phyloP scores from a whole-genome alignment of 1,140 invertebrate species.

The Drosophila paulistorum region DNA sequence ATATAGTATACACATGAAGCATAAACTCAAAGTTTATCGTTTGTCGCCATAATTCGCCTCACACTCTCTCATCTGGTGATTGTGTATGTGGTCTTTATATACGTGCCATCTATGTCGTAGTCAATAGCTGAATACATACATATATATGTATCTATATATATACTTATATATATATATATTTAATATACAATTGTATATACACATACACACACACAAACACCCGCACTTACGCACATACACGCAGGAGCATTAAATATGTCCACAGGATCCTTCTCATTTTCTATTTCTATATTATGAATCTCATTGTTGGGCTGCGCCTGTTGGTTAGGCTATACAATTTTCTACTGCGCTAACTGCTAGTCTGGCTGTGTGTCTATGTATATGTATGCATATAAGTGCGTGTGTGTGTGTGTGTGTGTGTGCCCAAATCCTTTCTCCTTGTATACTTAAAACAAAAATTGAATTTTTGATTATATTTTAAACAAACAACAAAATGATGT shows the following conservation, averaged over 20 bases:
- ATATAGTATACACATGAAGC: constrained; percentile 33
- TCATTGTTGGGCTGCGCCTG: background rate
- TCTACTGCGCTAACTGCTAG: background rate
- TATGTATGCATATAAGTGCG: too few relatives aligned
- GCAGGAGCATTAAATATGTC: background rate
- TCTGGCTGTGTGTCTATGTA: constrained; percentile 46
- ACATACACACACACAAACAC: background rate
- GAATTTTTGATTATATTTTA: constrained; percentile 65
- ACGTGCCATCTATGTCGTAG: constrained; percentile 82
- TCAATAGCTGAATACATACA: constrained; percentile 74
- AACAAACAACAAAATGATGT: constrained; percentile 30
- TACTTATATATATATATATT: constrained; percentile 23
- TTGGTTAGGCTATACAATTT: constrained; percentile 10
- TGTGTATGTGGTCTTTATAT: constrained; percentile 83
- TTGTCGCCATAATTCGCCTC: constrained; percentile 74
- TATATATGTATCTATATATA: constrained; percentile 10
- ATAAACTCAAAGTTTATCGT: constrained; percentile 65
- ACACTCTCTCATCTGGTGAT: constrained; percentile 81
- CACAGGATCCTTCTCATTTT: background rate
- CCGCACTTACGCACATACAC: constrained; percentile 1
- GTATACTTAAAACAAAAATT: constrained; percentile 48
- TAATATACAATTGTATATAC: constrained; percentile 12
- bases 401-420: constrained; percentile 33
- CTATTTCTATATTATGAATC: background rate
- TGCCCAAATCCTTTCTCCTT: constrained; percentile 58